phyloP scores from a whole-genome alignment of 2,888 invertebrate species.

The Tetheella fluctuosa region DNA sequence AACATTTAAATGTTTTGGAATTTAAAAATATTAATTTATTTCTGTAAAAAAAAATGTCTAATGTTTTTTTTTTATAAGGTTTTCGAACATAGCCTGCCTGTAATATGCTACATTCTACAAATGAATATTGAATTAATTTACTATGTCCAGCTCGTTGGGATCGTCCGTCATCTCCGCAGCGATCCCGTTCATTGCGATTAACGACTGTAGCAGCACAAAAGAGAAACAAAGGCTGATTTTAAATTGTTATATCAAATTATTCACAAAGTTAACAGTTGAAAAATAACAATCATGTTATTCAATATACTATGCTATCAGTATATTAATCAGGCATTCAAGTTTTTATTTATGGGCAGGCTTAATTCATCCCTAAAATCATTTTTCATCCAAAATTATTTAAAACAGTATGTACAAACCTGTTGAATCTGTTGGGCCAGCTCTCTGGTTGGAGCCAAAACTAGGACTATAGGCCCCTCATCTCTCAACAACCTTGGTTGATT shows the following conservation, averaged over 20 bases:
- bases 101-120: conserved; percentile 69
- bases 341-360: conserved; percentile 27
- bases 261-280: background rate
- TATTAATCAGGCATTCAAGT: too few species aligned
- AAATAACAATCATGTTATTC: too few species aligned
- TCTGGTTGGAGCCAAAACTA: conserved; percentile 95
- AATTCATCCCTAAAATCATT: conserved; percentile 18
- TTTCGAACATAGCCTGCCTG: conserved; percentile 83
- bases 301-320: background rate
- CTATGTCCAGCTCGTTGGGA: conserved; percentile 72
- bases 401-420: conserved; percentile 80
- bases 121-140: conserved; percentile 66
- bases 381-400: conserved; percentile 13
- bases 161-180: conserved; percentile 72
- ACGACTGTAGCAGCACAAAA: conserved; percentile 72
- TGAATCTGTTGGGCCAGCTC: conserved; percentile 96
- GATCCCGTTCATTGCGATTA: conserved; percentile 79
- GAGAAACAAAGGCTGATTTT: conserved; percentile 64
- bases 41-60: conserved; percentile 17
- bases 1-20: conserved; percentile 42
- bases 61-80: conserved; percentile 51
- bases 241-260: conserved; percentile 31
- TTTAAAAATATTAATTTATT: conserved; percentile 42
- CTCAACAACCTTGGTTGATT: conserved; percentile 93
- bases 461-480: conserved; percentile 96